Evolutionary conservation across 1,140 invertebrate species (phyloP).

Genomic region (Panonychus citri): DNA sequence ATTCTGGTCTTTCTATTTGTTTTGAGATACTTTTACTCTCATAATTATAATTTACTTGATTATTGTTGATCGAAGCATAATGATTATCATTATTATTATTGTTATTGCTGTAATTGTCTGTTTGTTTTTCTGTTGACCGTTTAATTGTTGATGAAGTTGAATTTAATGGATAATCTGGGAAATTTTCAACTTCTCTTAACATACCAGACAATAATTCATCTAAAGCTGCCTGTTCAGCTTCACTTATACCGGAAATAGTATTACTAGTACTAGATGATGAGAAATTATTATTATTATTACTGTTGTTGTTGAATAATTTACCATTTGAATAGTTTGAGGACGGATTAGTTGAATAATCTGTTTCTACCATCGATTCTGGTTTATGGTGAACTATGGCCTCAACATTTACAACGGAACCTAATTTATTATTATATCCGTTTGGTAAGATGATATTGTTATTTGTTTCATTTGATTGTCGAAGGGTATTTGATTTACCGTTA

Average conservation of each 20-base stretch:
- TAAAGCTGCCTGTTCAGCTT: slow-evolving; percentile 28
- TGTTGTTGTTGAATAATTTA: background rate
- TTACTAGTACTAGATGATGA: background rate
- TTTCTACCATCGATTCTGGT: too few species aligned
- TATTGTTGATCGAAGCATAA: background rate
- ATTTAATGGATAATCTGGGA: slow-evolving; percentile 31
- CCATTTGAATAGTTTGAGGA: too few species aligned
- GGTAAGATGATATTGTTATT: background rate
- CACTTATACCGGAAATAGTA: background rate
- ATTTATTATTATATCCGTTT: background rate
- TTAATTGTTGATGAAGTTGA: background rate
- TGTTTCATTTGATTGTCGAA: background rate
- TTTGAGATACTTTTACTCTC: background rate
- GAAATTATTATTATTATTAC: background rate
- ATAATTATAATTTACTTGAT: background rate
- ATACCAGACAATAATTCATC: slow-evolving; percentile 52
- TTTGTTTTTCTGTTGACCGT: background rate
- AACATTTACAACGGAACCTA: too few species aligned
- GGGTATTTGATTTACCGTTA: background rate
- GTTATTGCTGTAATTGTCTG: too few species aligned
- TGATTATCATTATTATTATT: background rate
- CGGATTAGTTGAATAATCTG: too few species aligned
- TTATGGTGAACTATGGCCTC: too few species aligned
- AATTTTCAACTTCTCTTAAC: slow-evolving; percentile 52
- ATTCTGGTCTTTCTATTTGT: background rate